These are phyloP conservation scores for Spodoptera frugiperda DNA, from an alignment of 1,140 invertebrate genomes.

Conservation along the genomic window DNA sequence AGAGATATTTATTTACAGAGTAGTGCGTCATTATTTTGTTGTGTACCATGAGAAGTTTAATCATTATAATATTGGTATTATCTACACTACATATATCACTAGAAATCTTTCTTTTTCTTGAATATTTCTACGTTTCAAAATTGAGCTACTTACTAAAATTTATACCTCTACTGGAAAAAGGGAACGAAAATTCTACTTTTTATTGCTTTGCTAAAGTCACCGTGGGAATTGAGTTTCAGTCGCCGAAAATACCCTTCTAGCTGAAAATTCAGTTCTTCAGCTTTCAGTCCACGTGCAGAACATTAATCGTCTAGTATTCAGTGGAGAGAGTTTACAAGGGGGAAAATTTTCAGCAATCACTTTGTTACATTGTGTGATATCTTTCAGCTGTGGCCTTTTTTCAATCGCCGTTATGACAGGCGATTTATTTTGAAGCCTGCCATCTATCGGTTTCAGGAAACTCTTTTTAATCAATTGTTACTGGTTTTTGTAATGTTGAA, in stretches of 20 bases:
- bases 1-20: too few relatives aligned
- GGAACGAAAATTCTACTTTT: conserved; percentile 16
- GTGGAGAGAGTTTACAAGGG: not conserved
- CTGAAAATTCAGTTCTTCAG: conserved; percentile 16
- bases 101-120: not conserved
- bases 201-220: conserved; percentile 25
- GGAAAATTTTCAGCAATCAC: conserved; percentile 22
- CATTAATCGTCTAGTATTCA: conserved; percentile 30
- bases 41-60: too few relatives aligned
- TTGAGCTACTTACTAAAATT: conserved; percentile 8
- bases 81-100: too few relatives aligned
- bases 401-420: conserved; percentile 10
- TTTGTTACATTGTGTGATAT: not conserved
- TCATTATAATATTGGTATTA: too few relatives aligned
- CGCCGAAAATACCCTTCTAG: conserved; percentile 4
- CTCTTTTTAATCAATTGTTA: not conserved
- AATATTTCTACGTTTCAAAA: conserved; percentile 15
- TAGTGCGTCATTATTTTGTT: too few relatives aligned
- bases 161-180: not conserved
- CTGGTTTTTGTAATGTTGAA: not conserved
- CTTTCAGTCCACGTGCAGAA: conserved; percentile 2
- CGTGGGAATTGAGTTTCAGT: conserved; percentile 21
- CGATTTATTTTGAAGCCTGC: not conserved
- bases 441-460: not conserved
- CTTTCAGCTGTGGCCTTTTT: not conserved